Evolutionary conservation across 2,888 invertebrate genomes (phyloP).

Genomic region (Rhagophthalmus giganteus): DNA sequence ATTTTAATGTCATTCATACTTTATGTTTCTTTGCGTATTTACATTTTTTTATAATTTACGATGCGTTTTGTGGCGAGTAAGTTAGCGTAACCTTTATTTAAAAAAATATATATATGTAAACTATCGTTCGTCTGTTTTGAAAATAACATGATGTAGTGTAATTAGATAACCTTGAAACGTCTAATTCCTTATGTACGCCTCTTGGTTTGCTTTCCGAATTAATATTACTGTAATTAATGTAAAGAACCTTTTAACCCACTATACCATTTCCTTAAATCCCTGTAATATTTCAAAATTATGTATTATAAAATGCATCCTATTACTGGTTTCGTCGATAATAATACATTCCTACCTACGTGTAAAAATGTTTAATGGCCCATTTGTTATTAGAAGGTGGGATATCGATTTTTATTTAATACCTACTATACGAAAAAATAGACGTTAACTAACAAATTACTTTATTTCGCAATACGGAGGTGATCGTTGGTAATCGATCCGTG

Average conservation of each 20-base stretch:
- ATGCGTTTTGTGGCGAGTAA: not conserved
- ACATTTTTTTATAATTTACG: not conserved
- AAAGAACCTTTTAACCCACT: conserved; percentile 10
- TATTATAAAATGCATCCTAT: conserved; percentile 1
- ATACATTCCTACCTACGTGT: not conserved
- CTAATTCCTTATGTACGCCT: conserved; percentile 22
- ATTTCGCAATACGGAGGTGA: conserved; percentile 16
- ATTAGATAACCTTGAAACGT: conserved; percentile 26
- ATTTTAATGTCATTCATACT: too few species aligned
- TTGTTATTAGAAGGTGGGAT: too few species aligned
- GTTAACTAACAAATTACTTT: conserved; percentile 8
- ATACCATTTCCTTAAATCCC: conserved; percentile 5
- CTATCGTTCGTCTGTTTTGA: too few species aligned
- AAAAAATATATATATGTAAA: not conserved
- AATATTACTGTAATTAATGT: conserved; percentile 22
- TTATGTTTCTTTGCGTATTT: too few species aligned
- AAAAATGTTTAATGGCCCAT: too few species aligned
- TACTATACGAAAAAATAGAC: not conserved
- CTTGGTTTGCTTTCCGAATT: conserved; percentile 20
- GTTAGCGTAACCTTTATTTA: not conserved
- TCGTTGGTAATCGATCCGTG: conserved; percentile 30
- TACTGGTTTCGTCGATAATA: not conserved
- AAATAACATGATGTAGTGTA: conserved; percentile 14
- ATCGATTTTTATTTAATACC: too few species aligned
- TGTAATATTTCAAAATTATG: conserved; percentile 4